Evolutionary conservation across 1,140 invertebrate species (phyloP).

Genomic region (Brachionus plicatilis): DNA sequence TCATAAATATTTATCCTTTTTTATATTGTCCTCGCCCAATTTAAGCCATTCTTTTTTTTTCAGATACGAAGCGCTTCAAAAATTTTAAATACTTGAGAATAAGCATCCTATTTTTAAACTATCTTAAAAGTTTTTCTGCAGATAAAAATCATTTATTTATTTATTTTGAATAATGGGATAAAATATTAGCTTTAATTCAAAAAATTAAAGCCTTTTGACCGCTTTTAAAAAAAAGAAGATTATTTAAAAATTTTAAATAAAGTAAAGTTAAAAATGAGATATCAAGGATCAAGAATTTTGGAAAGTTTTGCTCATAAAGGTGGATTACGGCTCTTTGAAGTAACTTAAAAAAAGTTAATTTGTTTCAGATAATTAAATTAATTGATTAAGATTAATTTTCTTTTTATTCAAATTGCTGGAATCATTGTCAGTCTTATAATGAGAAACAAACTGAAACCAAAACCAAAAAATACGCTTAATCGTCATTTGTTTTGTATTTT

Average conservation of each 20-base stretch:
- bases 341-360: neutral
- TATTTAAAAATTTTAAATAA: neutral
- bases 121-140: neutral
- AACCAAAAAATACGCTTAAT: neutral
- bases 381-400: constrained; percentile 13
- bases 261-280: neutral
- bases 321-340: neutral
- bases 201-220: neutral
- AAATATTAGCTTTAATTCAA: neutral
- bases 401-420: neutral
- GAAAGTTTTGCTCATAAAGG: neutral
- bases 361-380: neutral
- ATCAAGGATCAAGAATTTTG: constrained; percentile 4
- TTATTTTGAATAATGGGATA: neutral
- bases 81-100: neutral
- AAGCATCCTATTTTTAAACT: neutral
- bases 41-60: neutral
- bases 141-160: neutral
- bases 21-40: neutral
- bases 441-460: neutral
- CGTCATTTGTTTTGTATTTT: neutral
- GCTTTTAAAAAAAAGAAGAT: neutral
- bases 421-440: neutral
- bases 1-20: neutral
- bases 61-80: neutral